These are phyloP conservation scores for Thalassarche chlororhynchos DNA, from an alignment of 2,113 vertebrate genomes.

Conservation along the genomic window DNA sequence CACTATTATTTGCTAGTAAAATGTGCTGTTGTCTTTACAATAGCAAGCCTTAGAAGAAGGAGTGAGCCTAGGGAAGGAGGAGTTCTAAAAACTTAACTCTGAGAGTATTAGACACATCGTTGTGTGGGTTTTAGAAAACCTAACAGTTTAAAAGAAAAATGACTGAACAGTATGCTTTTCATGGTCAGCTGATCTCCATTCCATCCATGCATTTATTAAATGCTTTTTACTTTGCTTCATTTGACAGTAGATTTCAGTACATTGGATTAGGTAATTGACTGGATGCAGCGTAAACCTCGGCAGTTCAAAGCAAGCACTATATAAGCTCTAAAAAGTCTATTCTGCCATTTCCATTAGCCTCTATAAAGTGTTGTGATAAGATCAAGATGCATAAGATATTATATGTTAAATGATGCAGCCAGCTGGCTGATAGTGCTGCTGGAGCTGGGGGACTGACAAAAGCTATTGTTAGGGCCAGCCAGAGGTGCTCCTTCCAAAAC, in stretches of 20 bases:
- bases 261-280: neutral
- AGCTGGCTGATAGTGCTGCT: neutral
- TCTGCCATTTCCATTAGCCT: neutral
- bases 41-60: neutral
- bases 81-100: neutral
- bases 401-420: neutral
- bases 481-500: neutral
- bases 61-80: neutral
- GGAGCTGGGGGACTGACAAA: neutral
- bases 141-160: neutral
- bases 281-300: neutral
- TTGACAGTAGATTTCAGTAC: neutral
- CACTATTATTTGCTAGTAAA: neutral
- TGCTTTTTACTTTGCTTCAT: neutral
- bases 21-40: neutral
- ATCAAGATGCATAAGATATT: neutral
- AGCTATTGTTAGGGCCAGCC: neutral
- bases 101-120: neutral
- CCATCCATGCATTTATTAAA: neutral
- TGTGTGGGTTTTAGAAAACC: neutral
- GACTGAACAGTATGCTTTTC: neutral
- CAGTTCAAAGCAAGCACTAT: neutral
- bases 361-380: neutral
- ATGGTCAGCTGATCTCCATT: neutral
- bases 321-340: neutral